phyloP scores from a whole-genome alignment of 2,888 invertebrate species.

The Orchestes rusci region DNA sequence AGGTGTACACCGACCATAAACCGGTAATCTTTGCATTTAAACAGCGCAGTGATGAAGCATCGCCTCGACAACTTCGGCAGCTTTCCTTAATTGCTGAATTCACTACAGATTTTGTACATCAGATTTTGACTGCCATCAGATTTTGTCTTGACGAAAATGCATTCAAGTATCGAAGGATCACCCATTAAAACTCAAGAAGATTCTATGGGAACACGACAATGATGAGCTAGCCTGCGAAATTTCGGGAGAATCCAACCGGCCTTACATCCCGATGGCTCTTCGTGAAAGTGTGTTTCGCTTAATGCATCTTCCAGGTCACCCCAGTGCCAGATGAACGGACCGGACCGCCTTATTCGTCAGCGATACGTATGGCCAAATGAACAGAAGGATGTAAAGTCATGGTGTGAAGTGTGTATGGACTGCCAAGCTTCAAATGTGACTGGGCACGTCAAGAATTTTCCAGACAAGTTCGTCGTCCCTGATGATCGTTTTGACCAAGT shows the following conservation, averaged over 20 bases:
- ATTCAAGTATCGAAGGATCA: slow-evolving; percentile 2
- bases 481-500: not conserved
- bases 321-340: not conserved
- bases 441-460: slow-evolving; percentile 28
- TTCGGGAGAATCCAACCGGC: slow-evolving; percentile 7
- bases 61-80: slow-evolving; percentile 8
- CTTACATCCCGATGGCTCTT: not conserved
- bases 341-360: too few species aligned
- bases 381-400: slow-evolving; percentile 5
- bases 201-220: slow-evolving; percentile 10
- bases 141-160: slow-evolving; percentile 2
- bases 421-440: slow-evolving; percentile 33
- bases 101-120: slow-evolving; percentile 7
- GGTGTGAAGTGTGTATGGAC: not conserved
- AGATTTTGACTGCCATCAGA: slow-evolving; percentile 11
- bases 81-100: slow-evolving; percentile 9
- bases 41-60: slow-evolving; percentile 9
- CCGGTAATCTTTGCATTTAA: not conserved
- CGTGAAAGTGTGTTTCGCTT: slow-evolving; percentile 7
- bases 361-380: too few species aligned
- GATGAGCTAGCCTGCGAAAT: slow-evolving; percentile 9
- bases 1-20: slow-evolving; percentile 1
- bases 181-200: slow-evolving; percentile 8
- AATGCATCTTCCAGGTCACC: slow-evolving; percentile 9
- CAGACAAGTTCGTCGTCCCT: slow-evolving; percentile 22